phyloP scores from a whole-genome alignment of 1,140 invertebrate genomes.

The Heliconius nattereri region DNA sequence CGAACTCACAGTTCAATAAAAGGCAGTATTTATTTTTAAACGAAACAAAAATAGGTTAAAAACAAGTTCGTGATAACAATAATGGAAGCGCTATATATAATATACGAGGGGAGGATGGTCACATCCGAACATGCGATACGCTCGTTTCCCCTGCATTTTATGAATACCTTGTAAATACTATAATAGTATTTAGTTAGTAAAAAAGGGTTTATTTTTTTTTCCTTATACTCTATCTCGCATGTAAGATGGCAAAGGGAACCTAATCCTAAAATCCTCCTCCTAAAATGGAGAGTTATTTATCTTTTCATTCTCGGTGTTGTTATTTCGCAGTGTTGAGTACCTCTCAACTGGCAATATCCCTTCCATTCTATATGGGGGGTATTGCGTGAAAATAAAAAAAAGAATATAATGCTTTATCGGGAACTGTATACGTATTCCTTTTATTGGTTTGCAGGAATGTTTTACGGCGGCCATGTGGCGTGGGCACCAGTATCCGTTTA shows the following conservation, averaged over 20 bases:
- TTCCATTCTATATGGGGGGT: no score
- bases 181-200: not conserved
- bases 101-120: constrained; percentile 31
- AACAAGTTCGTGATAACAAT: constrained; percentile 25
- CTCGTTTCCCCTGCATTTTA: constrained; percentile 31
- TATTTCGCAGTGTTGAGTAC: no score
- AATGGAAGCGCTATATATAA: constrained; percentile 31
- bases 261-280: no score
- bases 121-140: constrained; percentile 35
- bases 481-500: not conserved
- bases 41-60: constrained; percentile 25
- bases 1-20: not conserved
- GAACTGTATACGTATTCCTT: constrained; percentile 8
- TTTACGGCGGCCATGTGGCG: constrained; percentile 13
- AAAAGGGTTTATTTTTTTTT: not conserved
- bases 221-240: no score
- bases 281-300: no score
- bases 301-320: no score
- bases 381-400: not conserved
- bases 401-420: constrained; percentile 3
- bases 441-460: constrained; percentile 10
- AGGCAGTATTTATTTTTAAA: not conserved
- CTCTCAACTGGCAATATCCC: no score
- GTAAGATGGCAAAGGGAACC: no score
- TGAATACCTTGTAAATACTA: constrained; percentile 12